Conservation (phyloP, 1,140 invertebrate species). For the Thaumetopoea pityocampa region DNA sequence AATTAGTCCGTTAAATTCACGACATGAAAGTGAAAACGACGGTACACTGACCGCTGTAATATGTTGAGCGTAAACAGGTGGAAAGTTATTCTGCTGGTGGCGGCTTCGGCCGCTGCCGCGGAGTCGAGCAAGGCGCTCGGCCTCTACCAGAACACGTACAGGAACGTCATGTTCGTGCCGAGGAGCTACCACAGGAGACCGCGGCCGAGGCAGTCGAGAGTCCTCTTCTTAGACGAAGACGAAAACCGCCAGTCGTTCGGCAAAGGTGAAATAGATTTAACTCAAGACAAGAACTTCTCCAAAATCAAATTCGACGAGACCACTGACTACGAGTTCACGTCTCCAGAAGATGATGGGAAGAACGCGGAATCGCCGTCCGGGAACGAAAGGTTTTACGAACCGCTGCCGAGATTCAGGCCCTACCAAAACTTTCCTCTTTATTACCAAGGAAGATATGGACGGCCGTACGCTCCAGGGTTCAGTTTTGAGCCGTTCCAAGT, state of each 20-base stretch:
- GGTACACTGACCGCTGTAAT: slow-evolving; percentile 59
- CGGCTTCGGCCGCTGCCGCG: slow-evolving; percentile 43
- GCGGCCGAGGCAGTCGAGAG: slow-evolving; percentile 39
- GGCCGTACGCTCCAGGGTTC: slow-evolving; percentile 53
- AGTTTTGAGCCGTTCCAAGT: slow-evolving; percentile 43
- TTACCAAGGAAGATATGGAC: slow-evolving; percentile 53
- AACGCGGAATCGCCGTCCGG: slow-evolving; percentile 32
- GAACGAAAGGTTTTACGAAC: slow-evolving; percentile 56
- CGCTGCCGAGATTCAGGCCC: slow-evolving; percentile 33
- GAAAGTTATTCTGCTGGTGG: slow-evolving; percentile 66
- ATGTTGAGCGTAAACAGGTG: slow-evolving; percentile 68
- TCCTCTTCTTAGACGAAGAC: slow-evolving; percentile 56
- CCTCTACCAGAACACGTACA: slow-evolving; percentile 45
- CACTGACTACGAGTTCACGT: slow-evolving; percentile 59
- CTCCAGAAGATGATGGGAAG: slow-evolving; percentile 34
- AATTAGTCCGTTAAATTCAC: slow-evolving; percentile 13
- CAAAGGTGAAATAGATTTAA: slow-evolving; percentile 58
- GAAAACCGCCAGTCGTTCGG: slow-evolving; percentile 45
- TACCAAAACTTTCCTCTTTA: slow-evolving; percentile 40
- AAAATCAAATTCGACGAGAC: slow-evolving; percentile 61
- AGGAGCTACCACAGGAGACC: slow-evolving; percentile 34
- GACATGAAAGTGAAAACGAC: slow-evolving; percentile 66
- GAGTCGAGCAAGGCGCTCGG: slow-evolving; percentile 56
- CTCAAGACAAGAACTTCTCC: slow-evolving; percentile 37
- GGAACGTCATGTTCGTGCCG: slow-evolving; percentile 56